A percentile compares a stretch with the other conserved stretches of the same genome.
Conservation (phyloP, 2,113 vertebrate genomes). For the Rhinoptilus africanus region DNA sequence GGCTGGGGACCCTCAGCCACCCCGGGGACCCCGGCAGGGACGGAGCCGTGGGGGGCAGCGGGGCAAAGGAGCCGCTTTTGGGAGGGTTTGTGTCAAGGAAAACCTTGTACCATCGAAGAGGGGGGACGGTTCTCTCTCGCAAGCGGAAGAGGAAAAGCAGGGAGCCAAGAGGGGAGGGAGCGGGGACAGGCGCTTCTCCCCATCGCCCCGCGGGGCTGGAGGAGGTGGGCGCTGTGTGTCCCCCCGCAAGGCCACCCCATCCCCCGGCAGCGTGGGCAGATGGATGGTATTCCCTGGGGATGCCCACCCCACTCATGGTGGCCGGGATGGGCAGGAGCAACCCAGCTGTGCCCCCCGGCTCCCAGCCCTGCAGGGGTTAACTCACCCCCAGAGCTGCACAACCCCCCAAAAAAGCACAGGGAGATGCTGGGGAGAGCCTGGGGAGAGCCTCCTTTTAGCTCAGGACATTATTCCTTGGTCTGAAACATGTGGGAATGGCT, state of each 20-base stretch:
- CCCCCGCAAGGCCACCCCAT: neutral
- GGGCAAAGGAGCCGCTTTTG: neutral
- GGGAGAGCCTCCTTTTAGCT: neutral
- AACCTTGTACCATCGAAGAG: neutral
- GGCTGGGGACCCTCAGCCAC: neutral
- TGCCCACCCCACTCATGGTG: too few relatives aligned
- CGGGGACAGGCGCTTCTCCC: fast-evolving
- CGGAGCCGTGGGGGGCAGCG: neutral
- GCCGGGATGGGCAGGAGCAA: neutral
- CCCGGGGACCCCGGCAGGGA: neutral
- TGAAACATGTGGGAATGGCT: neutral
- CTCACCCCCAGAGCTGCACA: neutral
- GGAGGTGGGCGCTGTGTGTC: neutral
- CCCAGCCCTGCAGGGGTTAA: neutral
- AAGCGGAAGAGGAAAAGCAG: fast-evolving
- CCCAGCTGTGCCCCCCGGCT: fast-evolving
- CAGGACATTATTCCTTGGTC: neutral
- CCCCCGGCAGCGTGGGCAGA: fast-evolving
- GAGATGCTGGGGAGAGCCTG: neutral
- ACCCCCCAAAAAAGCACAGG: neutral
- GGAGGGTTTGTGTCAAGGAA: neutral
- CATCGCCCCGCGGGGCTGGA: fast-evolving
- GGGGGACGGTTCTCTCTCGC: neutral
- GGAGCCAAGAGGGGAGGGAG: neutral
- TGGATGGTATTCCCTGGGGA: neutral